Conservation (phyloP, 37 sponge, comb jelly and placozoan species). For the Agelas oroides region DNA sequence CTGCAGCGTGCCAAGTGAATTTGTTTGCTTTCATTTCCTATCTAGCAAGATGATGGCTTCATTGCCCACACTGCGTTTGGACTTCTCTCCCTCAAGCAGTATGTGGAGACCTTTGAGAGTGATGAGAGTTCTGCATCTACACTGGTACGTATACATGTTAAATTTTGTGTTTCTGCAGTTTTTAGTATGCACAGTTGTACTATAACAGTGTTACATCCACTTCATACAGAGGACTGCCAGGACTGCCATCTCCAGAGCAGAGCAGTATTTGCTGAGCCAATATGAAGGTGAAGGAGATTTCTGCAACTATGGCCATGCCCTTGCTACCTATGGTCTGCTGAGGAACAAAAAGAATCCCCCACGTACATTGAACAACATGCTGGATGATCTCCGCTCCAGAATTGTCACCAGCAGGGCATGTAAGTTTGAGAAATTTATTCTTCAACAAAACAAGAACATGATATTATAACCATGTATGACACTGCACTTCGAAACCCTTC, state of each 20-base stretch:
- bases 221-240: neutral
- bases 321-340: constrained; percentile 25
- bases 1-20: no score
- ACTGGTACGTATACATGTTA: no score
- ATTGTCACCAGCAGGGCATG: constrained; percentile 19
- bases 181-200: no score
- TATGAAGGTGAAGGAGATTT: neutral
- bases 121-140: no score
- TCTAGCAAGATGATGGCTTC: neutral
- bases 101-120: neutral
- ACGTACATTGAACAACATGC: no score
- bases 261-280: neutral
- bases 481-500: no score
- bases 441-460: no score
- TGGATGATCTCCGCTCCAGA: neutral
- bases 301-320: constrained; percentile 46
- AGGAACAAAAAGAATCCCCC: neutral
- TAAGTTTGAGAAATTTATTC: constrained; percentile 11
- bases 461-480: no score
- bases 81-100: constrained; percentile 33
- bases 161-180: no score
- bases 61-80: constrained; percentile 40
- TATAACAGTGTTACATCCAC: no score
- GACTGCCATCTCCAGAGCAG: constrained; percentile 14
- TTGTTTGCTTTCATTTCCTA: neutral